These are phyloP conservation scores for Diadema setosum DNA, from an alignment of 35 echinoderm and acorn worm genomes.

Conservation along the genomic window DNA sequence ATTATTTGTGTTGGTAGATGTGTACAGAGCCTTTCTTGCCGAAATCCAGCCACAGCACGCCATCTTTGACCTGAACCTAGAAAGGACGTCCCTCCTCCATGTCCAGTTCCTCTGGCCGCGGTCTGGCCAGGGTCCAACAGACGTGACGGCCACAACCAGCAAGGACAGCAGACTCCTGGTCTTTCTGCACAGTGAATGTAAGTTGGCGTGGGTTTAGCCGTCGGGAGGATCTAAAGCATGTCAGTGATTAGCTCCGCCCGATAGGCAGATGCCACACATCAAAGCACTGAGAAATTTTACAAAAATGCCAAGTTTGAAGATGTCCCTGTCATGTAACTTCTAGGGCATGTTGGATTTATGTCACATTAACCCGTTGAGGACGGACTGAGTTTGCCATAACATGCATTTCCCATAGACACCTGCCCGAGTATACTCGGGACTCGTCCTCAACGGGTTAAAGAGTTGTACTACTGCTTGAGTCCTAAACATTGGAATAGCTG, in stretches of 20 bases:
- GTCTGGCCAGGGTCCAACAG: neutral
- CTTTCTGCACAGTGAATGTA: constrained; percentile 67
- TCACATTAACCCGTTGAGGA: too few species aligned
- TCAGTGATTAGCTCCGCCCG: neutral
- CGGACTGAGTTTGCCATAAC: too few species aligned
- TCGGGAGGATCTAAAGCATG: neutral
- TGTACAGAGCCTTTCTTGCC: constrained; percentile 47
- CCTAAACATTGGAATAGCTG: too few species aligned
- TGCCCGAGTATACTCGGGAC: too few species aligned
- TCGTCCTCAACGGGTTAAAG: too few species aligned
- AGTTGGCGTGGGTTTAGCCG: neutral
- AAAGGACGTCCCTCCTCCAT: constrained; percentile 26
- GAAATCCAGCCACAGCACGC: constrained; percentile 60
- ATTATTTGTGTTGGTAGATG: neutral
- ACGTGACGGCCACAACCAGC: neutral
- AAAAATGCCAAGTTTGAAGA: too few species aligned
- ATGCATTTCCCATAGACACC: too few species aligned
- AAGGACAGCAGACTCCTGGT: constrained; percentile 40
- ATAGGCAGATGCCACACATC: neutral
- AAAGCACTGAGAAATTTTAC: neutral
- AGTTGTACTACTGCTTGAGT: too few species aligned
- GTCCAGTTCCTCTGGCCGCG: constrained; percentile 59
- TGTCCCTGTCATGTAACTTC: too few species aligned
- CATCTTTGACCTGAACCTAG: constrained; percentile 65
- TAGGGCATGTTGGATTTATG: too few species aligned